Evolutionary conservation across 2,797 vertebrate species (phyloP).

Genomic region (Sciurus vulgaris): DNA sequence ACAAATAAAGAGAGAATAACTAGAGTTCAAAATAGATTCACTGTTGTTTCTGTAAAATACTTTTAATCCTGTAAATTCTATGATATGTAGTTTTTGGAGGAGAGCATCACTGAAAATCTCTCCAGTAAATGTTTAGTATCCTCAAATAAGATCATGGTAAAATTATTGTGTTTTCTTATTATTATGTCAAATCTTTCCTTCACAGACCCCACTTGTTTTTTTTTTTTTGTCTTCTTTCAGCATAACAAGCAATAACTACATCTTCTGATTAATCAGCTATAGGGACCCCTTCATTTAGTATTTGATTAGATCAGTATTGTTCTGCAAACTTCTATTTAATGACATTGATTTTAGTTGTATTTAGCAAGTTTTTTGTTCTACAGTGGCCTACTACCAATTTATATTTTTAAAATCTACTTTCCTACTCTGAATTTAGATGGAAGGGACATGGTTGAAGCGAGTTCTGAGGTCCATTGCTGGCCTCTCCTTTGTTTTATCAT

Average conservation of each 20-base stretch:
- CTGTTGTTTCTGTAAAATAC: background rate
- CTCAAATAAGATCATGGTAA: conserved; percentile 8
- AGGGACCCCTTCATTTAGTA: background rate
- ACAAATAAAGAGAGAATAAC: conserved; percentile 25
- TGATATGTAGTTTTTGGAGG: background rate
- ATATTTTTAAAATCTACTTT: conserved; percentile 30
- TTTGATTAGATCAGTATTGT: background rate
- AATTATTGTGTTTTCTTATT: conserved; percentile 2
- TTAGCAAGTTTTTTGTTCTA: conserved; percentile 28
- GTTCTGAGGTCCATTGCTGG: background rate
- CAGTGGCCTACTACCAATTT: background rate
- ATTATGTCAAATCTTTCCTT: conserved; percentile 40
- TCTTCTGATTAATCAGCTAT: conserved; percentile 10
- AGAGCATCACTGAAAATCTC: background rate
- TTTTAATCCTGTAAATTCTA: background rate
- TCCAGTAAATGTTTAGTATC: background rate
- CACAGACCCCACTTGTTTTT: background rate
- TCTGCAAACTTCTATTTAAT: conserved; percentile 14
- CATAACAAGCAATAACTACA: conserved; percentile 2
- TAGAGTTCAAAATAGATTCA: conserved; percentile 49
- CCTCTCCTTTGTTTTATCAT: background rate
- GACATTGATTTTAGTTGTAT: conserved; percentile 4
- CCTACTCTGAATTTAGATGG: background rate
- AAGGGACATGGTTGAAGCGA: background rate
- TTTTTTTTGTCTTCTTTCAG: background rate